These are phyloP conservation scores for Cyanocitta stelleri DNA, from an alignment of 2,113 vertebrate genomes.

Conservation along the genomic window DNA sequence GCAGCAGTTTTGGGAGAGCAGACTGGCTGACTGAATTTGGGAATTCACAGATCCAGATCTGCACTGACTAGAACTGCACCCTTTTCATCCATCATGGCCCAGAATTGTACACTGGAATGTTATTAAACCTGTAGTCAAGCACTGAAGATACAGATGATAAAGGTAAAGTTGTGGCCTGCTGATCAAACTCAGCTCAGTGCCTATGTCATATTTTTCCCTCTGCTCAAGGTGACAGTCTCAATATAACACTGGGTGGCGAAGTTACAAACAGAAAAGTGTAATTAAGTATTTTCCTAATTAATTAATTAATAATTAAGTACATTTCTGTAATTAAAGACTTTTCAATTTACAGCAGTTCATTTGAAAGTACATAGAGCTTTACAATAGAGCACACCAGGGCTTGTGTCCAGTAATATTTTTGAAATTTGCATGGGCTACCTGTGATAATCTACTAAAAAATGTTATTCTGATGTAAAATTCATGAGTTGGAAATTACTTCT, in stretches of 20 bases:
- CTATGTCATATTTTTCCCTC: not conserved
- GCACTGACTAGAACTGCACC: not conserved
- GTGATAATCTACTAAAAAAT: not conserved
- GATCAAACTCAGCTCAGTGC: not conserved
- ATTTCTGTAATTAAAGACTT: not conserved
- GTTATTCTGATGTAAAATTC: not conserved
- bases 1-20: constrained; percentile 44
- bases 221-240: not conserved
- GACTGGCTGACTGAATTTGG: constrained; percentile 39
- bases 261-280: not conserved
- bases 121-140: not conserved
- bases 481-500: not conserved
- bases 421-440: not conserved
- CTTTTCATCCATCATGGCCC: not conserved
- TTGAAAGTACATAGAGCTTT: not conserved
- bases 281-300: not conserved
- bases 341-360: not conserved
- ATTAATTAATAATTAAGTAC: no score
- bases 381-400: fast-evolving
- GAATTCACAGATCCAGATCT: not conserved
- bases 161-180: not conserved
- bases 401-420: not conserved
- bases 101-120: not conserved
- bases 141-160: not conserved
- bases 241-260: not conserved